A percentile compares a stretch with the other conserved stretches of the same genome.
Evolutionary conservation across 2,888 invertebrate genomes (phyloP).

Genomic region (Eutolmus rufibarbis): DNA sequence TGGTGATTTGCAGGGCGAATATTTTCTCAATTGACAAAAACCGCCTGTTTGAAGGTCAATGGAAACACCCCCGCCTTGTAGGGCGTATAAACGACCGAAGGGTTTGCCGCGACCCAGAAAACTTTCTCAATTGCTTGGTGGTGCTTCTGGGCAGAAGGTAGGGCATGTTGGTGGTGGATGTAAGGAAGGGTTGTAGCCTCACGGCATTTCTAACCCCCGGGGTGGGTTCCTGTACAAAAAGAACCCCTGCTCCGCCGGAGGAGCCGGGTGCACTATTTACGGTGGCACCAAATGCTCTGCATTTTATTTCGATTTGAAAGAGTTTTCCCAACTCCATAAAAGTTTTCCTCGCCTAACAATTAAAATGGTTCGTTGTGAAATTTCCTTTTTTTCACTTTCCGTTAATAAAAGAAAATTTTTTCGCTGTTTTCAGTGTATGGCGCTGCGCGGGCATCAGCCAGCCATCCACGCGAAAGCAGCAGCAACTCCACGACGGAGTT

Average conservation of each 20-base stretch:
- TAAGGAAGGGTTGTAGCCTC: not conserved
- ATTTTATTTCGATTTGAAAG: not conserved
- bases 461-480: not conserved
- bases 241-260: not conserved
- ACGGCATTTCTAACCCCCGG: not conserved
- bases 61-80: not conserved
- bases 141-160: not conserved
- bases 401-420: not conserved
- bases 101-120: not conserved
- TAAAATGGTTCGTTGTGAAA: not conserved
- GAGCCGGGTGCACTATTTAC: not conserved
- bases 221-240: not conserved
- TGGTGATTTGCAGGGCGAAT: not conserved
- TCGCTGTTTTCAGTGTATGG: not conserved
- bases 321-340: not conserved
- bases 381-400: not conserved
- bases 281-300: not conserved
- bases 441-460: not conserved
- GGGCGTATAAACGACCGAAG: not conserved
- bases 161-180: not conserved
- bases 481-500: not conserved
- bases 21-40: not conserved
- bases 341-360: constrained; percentile 1
- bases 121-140: not conserved
- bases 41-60: not conserved